Evolutionary conservation across 2,888 invertebrate species (phyloP).

Genomic region (Melikaiella ostensackeni): DNA sequence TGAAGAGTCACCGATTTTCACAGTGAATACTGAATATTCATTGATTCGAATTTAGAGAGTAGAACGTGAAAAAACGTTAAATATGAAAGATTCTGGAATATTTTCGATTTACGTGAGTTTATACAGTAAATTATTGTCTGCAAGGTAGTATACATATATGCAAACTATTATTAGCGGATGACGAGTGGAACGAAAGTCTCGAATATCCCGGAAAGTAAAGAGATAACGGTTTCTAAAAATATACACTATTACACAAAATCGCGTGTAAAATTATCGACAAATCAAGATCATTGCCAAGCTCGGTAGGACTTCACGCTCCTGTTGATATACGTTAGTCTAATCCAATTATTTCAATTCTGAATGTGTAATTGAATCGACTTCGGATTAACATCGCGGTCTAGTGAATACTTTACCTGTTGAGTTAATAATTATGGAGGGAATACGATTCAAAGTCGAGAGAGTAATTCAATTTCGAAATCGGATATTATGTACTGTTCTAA

Average conservation of each 20-base stretch:
- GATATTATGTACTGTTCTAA: not conserved
- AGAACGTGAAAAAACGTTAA: not conserved
- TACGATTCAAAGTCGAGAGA: not conserved
- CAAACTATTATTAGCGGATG: constrained; percentile 11
- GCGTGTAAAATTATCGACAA: constrained; percentile 19
- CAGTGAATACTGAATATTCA: no score
- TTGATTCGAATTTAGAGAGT: no score
- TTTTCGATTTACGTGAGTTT: not conserved
- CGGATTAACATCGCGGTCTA: not conserved
- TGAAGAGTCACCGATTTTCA: no score
- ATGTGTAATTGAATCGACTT: constrained; percentile 1
- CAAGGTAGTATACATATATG: not conserved
- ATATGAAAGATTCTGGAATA: not conserved
- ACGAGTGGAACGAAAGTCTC: not conserved
- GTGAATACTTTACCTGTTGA: not conserved
- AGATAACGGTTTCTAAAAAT: constrained; percentile 23
- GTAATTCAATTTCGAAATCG: not conserved
- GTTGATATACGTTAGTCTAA: constrained; percentile 4
- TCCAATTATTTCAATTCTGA: not conserved
- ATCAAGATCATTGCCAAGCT: constrained; percentile 24
- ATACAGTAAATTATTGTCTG: not conserved
- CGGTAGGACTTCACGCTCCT: not conserved
- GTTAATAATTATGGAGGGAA: not conserved
- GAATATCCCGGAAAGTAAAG: constrained; percentile 22
- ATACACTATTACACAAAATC: constrained; percentile 11